Percentiles rank a stretch among this genome's conserved stretches.
These are phyloP conservation scores for Microchirus variegatus DNA, from an alignment of 2,797 vertebrate species.

Conservation along the genomic window DNA sequence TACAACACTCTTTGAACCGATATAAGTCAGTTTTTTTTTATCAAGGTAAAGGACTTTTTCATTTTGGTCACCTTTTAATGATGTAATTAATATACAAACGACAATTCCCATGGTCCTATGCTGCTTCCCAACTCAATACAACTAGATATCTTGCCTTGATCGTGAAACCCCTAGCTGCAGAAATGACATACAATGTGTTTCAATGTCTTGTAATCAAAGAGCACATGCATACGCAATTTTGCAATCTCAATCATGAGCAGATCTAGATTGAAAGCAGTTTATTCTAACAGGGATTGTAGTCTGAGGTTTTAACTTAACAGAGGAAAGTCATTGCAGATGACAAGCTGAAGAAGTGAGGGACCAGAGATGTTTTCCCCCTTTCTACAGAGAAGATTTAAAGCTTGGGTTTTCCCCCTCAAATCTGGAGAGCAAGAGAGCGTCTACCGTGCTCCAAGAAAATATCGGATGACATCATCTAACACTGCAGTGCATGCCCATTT, in stretches of 20 bases:
- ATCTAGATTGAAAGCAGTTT: background rate
- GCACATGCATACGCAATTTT: slow-evolving; percentile 2
- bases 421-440: slow-evolving; percentile 17
- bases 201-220: too few relatives aligned
- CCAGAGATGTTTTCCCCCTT: slow-evolving; percentile 39
- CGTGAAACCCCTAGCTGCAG: too few relatives aligned
- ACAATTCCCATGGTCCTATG: too few relatives aligned
- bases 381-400: slow-evolving; percentile 36
- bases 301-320: slow-evolving; percentile 24
- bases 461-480: slow-evolving; percentile 70
- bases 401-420: slow-evolving; percentile 56
- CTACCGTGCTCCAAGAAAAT: slow-evolving; percentile 50
- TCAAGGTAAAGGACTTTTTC: too few relatives aligned
- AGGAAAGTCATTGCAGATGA: slow-evolving; percentile 43
- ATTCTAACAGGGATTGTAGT: slow-evolving; percentile 40
- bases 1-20: too few relatives aligned
- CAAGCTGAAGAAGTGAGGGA: slow-evolving; percentile 35
- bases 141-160: too few relatives aligned
- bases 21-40: too few relatives aligned
- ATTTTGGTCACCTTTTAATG: too few relatives aligned
- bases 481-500: slow-evolving; percentile 49
- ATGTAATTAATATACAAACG: too few relatives aligned
- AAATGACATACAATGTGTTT: too few relatives aligned
- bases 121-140: too few relatives aligned
- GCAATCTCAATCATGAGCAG: slow-evolving; percentile 25